A percentile compares a stretch with the other conserved stretches of the same genome.
These are phyloP conservation scores for Eulemur macaco DNA, from an alignment of 2,113 vertebrate species.

Conservation along the genomic window DNA sequence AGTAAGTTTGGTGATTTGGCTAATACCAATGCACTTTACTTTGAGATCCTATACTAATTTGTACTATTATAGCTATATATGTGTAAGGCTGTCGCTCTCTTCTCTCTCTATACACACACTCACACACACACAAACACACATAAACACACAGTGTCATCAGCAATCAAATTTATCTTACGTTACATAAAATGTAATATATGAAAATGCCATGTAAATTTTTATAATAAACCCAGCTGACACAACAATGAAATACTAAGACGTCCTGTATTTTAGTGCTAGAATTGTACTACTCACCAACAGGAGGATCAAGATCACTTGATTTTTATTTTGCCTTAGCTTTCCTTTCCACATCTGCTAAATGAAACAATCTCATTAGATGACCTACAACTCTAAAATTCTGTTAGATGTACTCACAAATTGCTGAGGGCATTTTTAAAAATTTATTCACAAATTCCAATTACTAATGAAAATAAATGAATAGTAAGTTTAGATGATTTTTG, in stretches of 20 bases:
- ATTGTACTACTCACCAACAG: neutral
- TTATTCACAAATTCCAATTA: neutral
- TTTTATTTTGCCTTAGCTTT: neutral
- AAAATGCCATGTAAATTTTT: neutral
- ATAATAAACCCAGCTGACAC: neutral
- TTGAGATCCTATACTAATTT: constrained; percentile 10
- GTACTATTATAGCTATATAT: neutral
- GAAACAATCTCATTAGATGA: neutral
- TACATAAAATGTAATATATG: neutral
- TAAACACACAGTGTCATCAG: neutral
- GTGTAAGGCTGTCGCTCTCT: neutral
- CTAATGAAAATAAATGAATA: neutral
- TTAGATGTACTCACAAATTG: neutral
- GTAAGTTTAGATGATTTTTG: neutral
- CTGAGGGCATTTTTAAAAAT: neutral
- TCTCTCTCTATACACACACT: neutral
- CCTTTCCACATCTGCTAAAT: neutral
- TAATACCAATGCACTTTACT: constrained; percentile 4
- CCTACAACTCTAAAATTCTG: neutral
- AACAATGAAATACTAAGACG: neutral
- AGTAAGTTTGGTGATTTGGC: neutral
- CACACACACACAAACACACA: neutral
- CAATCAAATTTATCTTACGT: neutral
- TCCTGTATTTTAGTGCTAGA: neutral
- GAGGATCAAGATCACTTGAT: neutral